Conservation (phyloP, 2,888 invertebrate genomes). For the Synergus umbraculus region DNA sequence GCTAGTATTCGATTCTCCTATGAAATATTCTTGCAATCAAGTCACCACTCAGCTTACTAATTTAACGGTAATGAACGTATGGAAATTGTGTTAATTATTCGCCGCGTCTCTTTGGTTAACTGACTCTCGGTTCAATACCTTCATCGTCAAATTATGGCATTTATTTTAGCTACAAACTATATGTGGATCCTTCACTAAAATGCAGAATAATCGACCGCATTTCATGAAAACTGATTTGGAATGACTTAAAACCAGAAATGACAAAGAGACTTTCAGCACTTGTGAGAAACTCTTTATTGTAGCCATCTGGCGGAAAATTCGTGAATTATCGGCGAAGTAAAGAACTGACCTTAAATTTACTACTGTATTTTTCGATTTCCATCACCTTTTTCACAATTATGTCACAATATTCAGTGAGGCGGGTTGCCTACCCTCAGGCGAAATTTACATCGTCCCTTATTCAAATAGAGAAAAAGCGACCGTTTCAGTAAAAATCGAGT, state of each 20-base stretch:
- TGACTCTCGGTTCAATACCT: slow-evolving; percentile 20
- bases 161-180: slow-evolving; percentile 20
- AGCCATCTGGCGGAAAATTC: not conserved
- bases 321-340: not conserved
- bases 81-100: slow-evolving; percentile 39
- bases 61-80: slow-evolving; percentile 8
- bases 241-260: not conserved
- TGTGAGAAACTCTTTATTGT: not conserved
- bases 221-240: not conserved
- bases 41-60: not conserved
- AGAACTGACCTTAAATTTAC: not conserved
- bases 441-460: slow-evolving; percentile 6
- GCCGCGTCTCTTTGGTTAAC: slow-evolving; percentile 24
- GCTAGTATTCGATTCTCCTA: not conserved
- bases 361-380: not conserved
- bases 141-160: slow-evolving; percentile 22
- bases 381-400: no score
- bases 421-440: not conserved
- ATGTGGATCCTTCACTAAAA: not conserved
- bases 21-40: not conserved
- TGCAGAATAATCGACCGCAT: not conserved
- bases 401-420: not conserved
- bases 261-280: not conserved
- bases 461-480: not conserved
- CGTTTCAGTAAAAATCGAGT: slow-evolving; percentile 6